A percentile compares a stretch with the other conserved stretches of the same genome.
Conservation (phyloP, 2,797 vertebrate species). For the Betta splendens region DNA sequence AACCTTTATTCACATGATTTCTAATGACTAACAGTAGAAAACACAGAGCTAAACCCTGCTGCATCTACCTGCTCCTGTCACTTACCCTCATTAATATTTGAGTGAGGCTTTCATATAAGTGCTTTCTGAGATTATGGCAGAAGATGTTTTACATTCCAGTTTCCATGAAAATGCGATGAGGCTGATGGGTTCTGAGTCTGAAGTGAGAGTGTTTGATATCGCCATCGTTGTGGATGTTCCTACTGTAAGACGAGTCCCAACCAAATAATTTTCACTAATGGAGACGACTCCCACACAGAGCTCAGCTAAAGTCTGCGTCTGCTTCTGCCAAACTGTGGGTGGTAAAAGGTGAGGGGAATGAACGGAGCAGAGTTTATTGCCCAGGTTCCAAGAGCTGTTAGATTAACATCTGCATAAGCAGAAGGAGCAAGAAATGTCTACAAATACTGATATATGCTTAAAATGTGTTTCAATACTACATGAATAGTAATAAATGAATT, state of each 20-base stretch:
- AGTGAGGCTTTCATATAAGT: slow-evolving; percentile 35
- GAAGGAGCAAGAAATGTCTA: slow-evolving; percentile 8
- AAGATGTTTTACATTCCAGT: slow-evolving; percentile 45
- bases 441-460: too few species aligned
- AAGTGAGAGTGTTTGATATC: slow-evolving; percentile 33
- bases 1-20: background rate
- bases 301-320: slow-evolving; percentile 48
- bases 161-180: slow-evolving; percentile 40
- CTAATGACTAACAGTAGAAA: slow-evolving; percentile 34
- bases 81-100: slow-evolving; percentile 41
- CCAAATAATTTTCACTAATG: slow-evolving; percentile 71
- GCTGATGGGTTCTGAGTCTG: slow-evolving; percentile 49
- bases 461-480: background rate
- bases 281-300: slow-evolving; percentile 56
- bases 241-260: slow-evolving; percentile 32
- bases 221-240: slow-evolving; percentile 32
- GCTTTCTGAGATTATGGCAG: slow-evolving; percentile 42
- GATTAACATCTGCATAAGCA: slow-evolving; percentile 9
- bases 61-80: slow-evolving; percentile 35
- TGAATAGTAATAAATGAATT: too few species aligned
- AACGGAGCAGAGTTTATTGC: slow-evolving; percentile 48
- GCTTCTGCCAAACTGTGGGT: slow-evolving; percentile 54
- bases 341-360: slow-evolving; percentile 43
- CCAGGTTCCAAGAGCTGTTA: slow-evolving; percentile 14
- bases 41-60: slow-evolving; percentile 19